These are phyloP conservation scores for Baccha elongata DNA, from an alignment of 2,888 invertebrate genomes.

Conservation along the genomic window DNA sequence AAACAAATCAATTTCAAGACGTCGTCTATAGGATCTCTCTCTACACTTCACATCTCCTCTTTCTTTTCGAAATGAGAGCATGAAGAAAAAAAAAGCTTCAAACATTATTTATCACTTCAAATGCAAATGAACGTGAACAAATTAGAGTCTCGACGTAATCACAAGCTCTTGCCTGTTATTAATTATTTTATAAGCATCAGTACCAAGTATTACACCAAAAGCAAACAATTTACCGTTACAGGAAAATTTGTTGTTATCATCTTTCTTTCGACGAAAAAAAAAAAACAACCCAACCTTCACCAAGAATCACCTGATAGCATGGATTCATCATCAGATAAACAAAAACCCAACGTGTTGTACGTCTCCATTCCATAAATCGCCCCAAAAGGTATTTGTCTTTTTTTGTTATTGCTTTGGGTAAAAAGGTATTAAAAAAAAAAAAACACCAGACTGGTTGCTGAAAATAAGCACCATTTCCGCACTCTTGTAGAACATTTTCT, in stretches of 20 bases:
- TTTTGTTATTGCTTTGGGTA: not conserved
- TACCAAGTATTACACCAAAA: not conserved
- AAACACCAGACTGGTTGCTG: constrained; percentile 7
- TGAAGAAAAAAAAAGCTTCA: not conserved
- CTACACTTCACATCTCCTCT: not conserved
- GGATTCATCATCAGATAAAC: constrained; percentile 63
- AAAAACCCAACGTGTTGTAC: constrained; percentile 21
- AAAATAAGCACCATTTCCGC: constrained; percentile 50
- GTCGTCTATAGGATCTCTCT: no score
- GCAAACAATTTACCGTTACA: constrained; percentile 4
- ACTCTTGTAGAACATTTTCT: constrained; percentile 29
- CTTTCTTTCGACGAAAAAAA: not conserved
- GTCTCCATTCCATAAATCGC: constrained; percentile 3
- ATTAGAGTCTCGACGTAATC: constrained; percentile 37
- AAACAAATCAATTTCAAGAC: constrained; percentile 16
- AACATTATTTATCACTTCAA: constrained; percentile 27
- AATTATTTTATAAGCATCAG: not conserved
- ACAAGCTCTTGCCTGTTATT: constrained; percentile 1
- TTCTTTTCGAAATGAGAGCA: not conserved
- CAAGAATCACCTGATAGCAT: constrained; percentile 57
- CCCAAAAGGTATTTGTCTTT: constrained; percentile 52
- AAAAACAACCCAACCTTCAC: not conserved
- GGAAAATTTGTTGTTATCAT: constrained; percentile 7
- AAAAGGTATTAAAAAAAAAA: no score
- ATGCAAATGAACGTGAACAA: constrained; percentile 34